Evolutionary conservation across 2,797 vertebrate genomes (phyloP).

Genomic region (Podarcis lilfordi): DNA sequence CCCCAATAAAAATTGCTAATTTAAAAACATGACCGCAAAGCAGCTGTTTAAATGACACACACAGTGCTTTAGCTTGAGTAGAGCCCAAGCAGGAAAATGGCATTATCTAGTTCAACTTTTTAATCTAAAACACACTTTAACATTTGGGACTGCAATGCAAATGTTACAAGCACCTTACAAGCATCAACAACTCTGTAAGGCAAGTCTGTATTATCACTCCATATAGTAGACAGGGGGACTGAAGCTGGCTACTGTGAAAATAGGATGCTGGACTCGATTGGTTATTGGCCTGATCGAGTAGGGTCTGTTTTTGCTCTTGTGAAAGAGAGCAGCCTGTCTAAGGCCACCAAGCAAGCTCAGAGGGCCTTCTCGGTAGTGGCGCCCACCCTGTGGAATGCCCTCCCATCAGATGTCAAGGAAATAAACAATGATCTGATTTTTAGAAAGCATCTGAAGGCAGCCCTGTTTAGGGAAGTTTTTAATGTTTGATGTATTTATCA

Average conservation of each 20-base stretch:
- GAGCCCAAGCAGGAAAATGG: not conserved
- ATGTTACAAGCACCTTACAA: not conserved
- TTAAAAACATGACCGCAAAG: slow-evolving; percentile 10
- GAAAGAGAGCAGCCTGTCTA: not conserved
- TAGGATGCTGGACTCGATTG: too few relatives aligned
- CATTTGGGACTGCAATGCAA: not conserved
- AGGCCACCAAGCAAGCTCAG: not conserved
- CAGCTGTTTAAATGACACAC: slow-evolving; percentile 20
- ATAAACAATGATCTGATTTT: too few relatives aligned
- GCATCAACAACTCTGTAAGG: not conserved
- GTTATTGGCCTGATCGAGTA: too few relatives aligned
- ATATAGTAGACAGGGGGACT: not conserved
- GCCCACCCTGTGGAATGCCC: too few relatives aligned
- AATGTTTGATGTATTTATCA: too few relatives aligned
- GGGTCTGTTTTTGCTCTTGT: not conserved
- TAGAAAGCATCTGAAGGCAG: too few relatives aligned
- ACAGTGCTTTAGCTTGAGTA: not conserved
- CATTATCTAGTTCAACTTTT: not conserved
- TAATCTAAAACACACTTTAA: not conserved
- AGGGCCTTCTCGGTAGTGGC: not conserved
- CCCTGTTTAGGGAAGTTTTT: too few relatives aligned
- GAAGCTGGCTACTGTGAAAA: too few relatives aligned
- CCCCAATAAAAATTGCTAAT: slow-evolving; percentile 34
- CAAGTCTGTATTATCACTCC: not conserved
- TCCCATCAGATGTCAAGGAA: too few relatives aligned